Base-by-base conservation (phyloP, 1,140 invertebrate species). In the Drosophila obscura region DNA sequence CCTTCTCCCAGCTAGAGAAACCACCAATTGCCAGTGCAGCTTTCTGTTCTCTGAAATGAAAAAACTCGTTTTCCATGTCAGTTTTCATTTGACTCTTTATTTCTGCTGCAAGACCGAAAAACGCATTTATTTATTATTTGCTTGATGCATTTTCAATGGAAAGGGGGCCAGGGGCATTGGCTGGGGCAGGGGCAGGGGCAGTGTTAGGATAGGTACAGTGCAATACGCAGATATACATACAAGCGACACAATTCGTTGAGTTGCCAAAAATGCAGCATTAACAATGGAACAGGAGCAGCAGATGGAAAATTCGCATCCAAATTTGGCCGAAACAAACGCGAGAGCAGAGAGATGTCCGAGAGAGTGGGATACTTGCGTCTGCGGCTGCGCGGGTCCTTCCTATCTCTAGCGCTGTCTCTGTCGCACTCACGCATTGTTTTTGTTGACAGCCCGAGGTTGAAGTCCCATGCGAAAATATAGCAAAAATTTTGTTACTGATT, bases 191-290 rank as follows among this genome's bases (percentile, higher is more conserved):
- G 19, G 19, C 13, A 26, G 15, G 24, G 24, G 4, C 9, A 3
- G 16, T 31, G 43, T n/a, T 22, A 9, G 57, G 19, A 2, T 5
- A 26, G 35, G 11, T 5, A 26, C 28, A 46, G 58, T 46, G 65
- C 50, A 69, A 57, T 63, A 31, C 72, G 49, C 62, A 59, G 73
- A 57, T 68, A 88, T 77, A 88, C 79, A 83, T 51, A 88, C 79
- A 60, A 73, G 51, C 69, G 78, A 74, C 68, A 83, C 73, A 83
- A 68, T 77, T 88, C 48, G 62, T 64, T 65, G 69, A 43, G 62
- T 64, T 65, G 69, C 62, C 72, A 63, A 77, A 69, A 68, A 50
- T 60, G 15, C 50, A 60, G 60, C 50, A 73, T 77, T 50, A 77
- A 66, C 51, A 68, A 74, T 66, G 57, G 49, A 52, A 73, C 73